Evolutionary conservation across 2,113 vertebrate species (phyloP).

Genomic region (Larimichthys polyactis): DNA sequence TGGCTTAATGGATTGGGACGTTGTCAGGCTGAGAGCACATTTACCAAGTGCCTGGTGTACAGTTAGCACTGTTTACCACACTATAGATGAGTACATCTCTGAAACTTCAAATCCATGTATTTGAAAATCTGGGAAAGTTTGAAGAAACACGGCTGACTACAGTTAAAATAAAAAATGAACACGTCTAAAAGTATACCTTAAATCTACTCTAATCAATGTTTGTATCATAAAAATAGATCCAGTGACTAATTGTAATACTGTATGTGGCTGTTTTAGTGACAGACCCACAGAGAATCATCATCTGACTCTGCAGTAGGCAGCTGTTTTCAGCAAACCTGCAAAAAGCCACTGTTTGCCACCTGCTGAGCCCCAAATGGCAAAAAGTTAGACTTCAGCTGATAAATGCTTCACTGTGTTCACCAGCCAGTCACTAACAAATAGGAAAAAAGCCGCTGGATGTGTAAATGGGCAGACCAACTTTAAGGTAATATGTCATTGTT

Average conservation of each 20-base stretch:
- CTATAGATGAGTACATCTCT: constrained; percentile 1
- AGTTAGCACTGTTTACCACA: constrained; percentile 58
- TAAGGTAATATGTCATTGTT: not conserved
- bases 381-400: too few species aligned
- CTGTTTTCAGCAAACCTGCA: not conserved
- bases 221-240: not conserved
- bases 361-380: not conserved
- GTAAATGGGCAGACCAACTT: not conserved
- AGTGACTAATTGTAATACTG: not conserved
- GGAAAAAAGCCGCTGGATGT: too few species aligned
- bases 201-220: not conserved
- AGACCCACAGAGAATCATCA: not conserved
- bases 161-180: not conserved
- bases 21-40: constrained; percentile 40
- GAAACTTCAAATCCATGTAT: not conserved
- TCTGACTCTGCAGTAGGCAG: not conserved
- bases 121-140: not conserved
- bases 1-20: constrained; percentile 71
- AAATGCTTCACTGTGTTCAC: too few species aligned
- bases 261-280: not conserved
- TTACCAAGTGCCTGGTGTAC: constrained; percentile 54
- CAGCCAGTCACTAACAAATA: too few species aligned
- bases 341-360: not conserved
- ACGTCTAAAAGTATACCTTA: not conserved
- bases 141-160: not conserved